A percentile compares a stretch with the other conserved stretches of the same genome.
These are phyloP conservation scores for Aphelenchoides avenae DNA, from an alignment of 1,140 invertebrate genomes.

Conservation along the genomic window DNA sequence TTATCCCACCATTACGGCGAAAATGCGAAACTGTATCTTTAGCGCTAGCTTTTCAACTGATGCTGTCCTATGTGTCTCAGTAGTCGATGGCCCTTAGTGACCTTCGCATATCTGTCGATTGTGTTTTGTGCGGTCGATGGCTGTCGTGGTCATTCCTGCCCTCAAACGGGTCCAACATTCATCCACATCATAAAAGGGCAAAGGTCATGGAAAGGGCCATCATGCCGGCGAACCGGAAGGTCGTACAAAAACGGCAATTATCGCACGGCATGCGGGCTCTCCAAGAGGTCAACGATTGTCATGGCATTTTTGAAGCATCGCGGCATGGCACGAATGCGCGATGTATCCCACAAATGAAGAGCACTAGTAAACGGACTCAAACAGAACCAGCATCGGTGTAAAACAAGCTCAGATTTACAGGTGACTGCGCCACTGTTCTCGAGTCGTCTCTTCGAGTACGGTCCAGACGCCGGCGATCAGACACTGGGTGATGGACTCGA, in stretches of 20 bases:
- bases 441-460: slow-evolving; percentile 57
- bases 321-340: neutral
- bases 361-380: slow-evolving; percentile 10
- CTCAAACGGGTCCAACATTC: too few relatives aligned
- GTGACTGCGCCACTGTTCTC: slow-evolving; percentile 58
- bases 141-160: too few relatives aligned
- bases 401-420: slow-evolving; percentile 22
- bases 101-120: too few relatives aligned
- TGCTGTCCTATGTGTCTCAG: too few relatives aligned
- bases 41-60: too few relatives aligned
- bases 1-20: too few relatives aligned
- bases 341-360: slow-evolving; percentile 1
- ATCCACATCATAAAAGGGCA: too few relatives aligned
- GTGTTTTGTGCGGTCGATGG: too few relatives aligned
- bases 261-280: neutral
- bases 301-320: slow-evolving; percentile 9
- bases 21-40: too few relatives aligned
- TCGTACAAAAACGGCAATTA: neutral
- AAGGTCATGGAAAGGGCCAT: too few relatives aligned
- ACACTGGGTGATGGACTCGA: slow-evolving; percentile 42
- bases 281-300: neutral
- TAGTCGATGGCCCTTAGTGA: too few relatives aligned
- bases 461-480: slow-evolving; percentile 46
- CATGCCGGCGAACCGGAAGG: neutral
- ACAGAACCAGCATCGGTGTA: neutral